Conservation (phyloP, 2,113 vertebrate genomes). For the Felis chaus region DNA sequence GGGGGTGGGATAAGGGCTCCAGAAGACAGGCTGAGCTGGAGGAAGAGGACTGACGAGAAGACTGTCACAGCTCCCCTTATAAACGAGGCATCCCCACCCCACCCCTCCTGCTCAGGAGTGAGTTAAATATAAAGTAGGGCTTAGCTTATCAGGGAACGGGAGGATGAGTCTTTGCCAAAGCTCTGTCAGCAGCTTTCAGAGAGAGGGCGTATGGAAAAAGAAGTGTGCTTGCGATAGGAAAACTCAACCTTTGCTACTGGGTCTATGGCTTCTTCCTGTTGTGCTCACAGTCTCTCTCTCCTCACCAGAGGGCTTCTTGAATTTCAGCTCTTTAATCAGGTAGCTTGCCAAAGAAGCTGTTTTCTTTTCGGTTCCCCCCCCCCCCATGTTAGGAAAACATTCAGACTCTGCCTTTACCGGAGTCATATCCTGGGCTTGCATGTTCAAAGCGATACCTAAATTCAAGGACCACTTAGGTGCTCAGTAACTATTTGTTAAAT, state of each 20-base stretch:
- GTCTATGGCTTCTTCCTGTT: conserved; percentile 35
- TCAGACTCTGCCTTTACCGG: not conserved
- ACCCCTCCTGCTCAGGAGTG: conserved; percentile 75
- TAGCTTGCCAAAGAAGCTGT: not conserved
- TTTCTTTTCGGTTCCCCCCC: not conserved
- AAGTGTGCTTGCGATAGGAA: conserved; percentile 72
- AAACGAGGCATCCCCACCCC: conserved; percentile 74
- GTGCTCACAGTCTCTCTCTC: not conserved
- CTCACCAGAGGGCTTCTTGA: conserved; percentile 26
- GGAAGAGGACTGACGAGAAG: conserved; percentile 39
- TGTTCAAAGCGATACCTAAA: not conserved
- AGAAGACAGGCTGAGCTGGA: conserved; percentile 58
- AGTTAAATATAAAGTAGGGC: conserved; percentile 92
- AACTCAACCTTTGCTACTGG: conserved; percentile 75
- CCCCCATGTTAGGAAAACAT: not conserved
- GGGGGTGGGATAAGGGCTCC: conserved; percentile 54
- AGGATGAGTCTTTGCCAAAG: conserved; percentile 80
- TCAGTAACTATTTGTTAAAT: not conserved
- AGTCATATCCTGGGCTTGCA: not conserved
- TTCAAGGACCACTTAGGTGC: not conserved
- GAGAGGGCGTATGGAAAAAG: conserved; percentile 56
- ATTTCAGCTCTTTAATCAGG: conserved; percentile 12
- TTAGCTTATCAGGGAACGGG: conserved; percentile 84
- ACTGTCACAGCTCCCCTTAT: conserved; percentile 76
- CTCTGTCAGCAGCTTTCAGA: conserved; percentile 84